Conservation (phyloP, 2,113 vertebrate species). For the Anarrhichthys ocellatus region DNA sequence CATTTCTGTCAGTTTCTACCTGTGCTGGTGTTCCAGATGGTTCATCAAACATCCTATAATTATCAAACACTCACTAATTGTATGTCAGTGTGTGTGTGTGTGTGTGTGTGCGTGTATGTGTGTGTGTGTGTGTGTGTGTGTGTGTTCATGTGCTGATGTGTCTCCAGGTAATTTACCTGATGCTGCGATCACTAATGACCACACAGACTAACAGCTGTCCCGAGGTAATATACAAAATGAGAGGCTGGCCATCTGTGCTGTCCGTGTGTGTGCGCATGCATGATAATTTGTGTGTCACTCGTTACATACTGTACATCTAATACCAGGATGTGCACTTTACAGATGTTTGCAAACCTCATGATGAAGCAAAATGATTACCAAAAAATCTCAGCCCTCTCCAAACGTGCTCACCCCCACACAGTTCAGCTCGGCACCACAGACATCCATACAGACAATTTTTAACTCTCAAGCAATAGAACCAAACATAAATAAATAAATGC, state of each 20-base stretch:
- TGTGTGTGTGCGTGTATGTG: slow-evolving; percentile 73
- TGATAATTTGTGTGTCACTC: slow-evolving; percentile 1
- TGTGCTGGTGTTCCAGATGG: slow-evolving; percentile 74
- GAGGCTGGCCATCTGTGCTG: slow-evolving; percentile 73
- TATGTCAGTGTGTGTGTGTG: slow-evolving; percentile 65
- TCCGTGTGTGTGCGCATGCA: slow-evolving; percentile 5
- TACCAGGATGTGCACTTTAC: slow-evolving; percentile 9
- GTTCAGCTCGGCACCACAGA: slow-evolving; percentile 26
- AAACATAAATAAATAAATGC: slow-evolving; percentile 32
- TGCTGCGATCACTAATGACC: slow-evolving; percentile 79
- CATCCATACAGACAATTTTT: slow-evolving; percentile 26
- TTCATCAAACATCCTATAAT: slow-evolving; percentile 74
- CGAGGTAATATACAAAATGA: slow-evolving; percentile 69
- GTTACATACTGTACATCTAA: not conserved
- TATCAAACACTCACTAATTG: slow-evolving; percentile 76
- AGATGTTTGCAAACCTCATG: not conserved
- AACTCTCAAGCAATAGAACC: slow-evolving; percentile 18
- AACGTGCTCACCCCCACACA: slow-evolving; percentile 40
- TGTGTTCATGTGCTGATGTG: slow-evolving; percentile 73
- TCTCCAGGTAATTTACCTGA: slow-evolving; percentile 80
- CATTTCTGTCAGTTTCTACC: slow-evolving; percentile 41
- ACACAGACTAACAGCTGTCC: slow-evolving; percentile 82
- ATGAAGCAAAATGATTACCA: slow-evolving; percentile 30
- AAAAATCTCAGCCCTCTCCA: slow-evolving; percentile 29
- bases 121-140: slow-evolving; percentile 66